phyloP scores from a whole-genome alignment of 2,888 invertebrate genomes.

The Punctoribates punctum region DNA sequence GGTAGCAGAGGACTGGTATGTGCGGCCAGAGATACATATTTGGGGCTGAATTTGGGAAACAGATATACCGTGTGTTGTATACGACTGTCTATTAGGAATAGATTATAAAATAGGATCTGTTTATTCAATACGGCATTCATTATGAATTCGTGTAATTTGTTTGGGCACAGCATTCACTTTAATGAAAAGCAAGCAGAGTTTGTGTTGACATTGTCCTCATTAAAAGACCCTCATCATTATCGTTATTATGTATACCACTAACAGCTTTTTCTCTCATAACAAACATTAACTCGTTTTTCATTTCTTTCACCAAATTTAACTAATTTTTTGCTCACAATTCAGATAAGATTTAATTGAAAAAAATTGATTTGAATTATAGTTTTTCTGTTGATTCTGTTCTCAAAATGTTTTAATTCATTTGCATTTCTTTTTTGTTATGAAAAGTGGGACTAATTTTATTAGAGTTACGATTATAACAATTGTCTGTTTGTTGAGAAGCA shows the following conservation, averaged over 20 bases:
- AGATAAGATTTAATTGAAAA: no score
- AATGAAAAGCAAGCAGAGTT: conserved; percentile 28
- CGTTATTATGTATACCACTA: background rate
- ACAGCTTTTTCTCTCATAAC: background rate
- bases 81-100: background rate
- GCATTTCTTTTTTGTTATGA: no score
- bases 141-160: conserved; percentile 34
- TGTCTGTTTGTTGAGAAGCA: no score
- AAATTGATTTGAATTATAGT: no score
- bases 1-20: no score
- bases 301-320: background rate
- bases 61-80: background rate
- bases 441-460: no score
- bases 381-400: no score
- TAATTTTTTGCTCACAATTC: background rate
- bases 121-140: conserved; percentile 16
- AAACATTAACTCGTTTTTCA: conserved; percentile 3
- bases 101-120: conserved; percentile 25
- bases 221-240: conserved; percentile 21
- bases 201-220: conserved; percentile 35
- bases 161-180: background rate
- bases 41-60: background rate
- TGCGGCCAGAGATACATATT: no score
- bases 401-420: no score
- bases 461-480: no score